Base-by-base conservation (phyloP, 2,888 invertebrate species). In the Epistrophe eligans region DNA sequence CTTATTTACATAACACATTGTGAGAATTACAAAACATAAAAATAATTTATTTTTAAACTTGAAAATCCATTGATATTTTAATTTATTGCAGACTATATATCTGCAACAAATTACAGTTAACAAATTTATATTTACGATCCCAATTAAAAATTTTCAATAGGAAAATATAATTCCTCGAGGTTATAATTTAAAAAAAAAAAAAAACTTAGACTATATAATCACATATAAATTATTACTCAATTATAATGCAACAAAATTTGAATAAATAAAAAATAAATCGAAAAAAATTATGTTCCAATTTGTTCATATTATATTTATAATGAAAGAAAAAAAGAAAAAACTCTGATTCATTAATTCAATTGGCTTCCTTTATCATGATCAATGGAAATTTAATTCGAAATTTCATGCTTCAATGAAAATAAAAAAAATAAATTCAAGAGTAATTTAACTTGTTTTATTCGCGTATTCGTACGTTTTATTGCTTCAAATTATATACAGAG, bases 401-500 rank as follows among this genome's bases (percentile, higher is more conserved):
- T 50, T 57, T 32, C 7, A 38, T 58, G 38, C 24, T 58, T 58
- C 0, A 11, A 35, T 7, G 13, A 17, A 58, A 35, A 4, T 6
- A 4, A 32, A 32, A 32, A 32, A 35, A 17, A 58, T 11, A 57
- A 57, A 35, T 57, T 57, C 17, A 28, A 58, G 24, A 50, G 17
- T 55, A 79, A 77, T 79, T 73, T 11, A 15, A 24, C 24, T n/a
- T 13, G 8, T 38, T 60, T 24, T 3, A 3, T 24, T 24, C 24
- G 24, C 11, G 24, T 15, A 74, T 74, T 64, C 57, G 74, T 80
- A 64, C 74, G 50, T 81, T 84, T 84, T 84, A 84, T 84, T 72
- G 60, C 84, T 52, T 19, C 58, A 84, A 84, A 84, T 84, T 84
- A 35, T 35, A 76, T 80, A 80, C 76, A 77, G 66, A 45, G 45